Conservation (phyloP, 2,797 vertebrate genomes). For the Forpus xanthops region DNA sequence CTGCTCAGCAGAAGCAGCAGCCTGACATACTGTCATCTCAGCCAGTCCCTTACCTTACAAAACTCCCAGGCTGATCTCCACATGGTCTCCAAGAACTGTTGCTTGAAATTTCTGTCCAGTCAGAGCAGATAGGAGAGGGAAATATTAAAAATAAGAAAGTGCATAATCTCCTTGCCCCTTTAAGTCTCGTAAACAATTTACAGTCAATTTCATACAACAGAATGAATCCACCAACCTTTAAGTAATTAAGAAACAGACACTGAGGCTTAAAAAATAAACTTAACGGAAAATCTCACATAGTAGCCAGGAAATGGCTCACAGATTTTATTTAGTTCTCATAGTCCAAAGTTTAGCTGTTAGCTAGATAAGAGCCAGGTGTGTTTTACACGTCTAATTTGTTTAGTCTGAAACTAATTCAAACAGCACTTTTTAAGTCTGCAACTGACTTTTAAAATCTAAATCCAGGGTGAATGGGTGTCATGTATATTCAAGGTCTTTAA, state of each 20-base stretch:
- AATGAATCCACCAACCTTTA: slow-evolving; percentile 63
- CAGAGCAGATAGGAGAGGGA: slow-evolving; percentile 79
- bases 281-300: slow-evolving; percentile 57
- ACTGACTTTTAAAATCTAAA: not conserved
- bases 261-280: slow-evolving; percentile 77
- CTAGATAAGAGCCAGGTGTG: slow-evolving; percentile 89
- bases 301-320: slow-evolving; percentile 69
- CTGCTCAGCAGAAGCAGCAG: slow-evolving; percentile 72
- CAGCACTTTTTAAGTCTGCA: slow-evolving; percentile 35
- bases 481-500: not conserved
- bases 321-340: slow-evolving; percentile 77
- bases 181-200: slow-evolving; percentile 84
- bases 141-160: slow-evolving; percentile 80
- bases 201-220: slow-evolving; percentile 77
- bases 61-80: slow-evolving; percentile 83
- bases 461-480: not conserved
- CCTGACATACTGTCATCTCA: slow-evolving; percentile 84
- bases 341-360: slow-evolving; percentile 73
- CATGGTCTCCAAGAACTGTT: slow-evolving; percentile 84
- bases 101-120: slow-evolving; percentile 81
- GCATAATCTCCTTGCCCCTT: slow-evolving; percentile 59
- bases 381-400: slow-evolving; percentile 85
- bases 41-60: slow-evolving; percentile 87
- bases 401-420: slow-evolving; percentile 84
- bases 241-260: slow-evolving; percentile 70